phyloP scores from a whole-genome alignment of 2,797 vertebrate genomes.

The Sciurus carolinensis region DNA sequence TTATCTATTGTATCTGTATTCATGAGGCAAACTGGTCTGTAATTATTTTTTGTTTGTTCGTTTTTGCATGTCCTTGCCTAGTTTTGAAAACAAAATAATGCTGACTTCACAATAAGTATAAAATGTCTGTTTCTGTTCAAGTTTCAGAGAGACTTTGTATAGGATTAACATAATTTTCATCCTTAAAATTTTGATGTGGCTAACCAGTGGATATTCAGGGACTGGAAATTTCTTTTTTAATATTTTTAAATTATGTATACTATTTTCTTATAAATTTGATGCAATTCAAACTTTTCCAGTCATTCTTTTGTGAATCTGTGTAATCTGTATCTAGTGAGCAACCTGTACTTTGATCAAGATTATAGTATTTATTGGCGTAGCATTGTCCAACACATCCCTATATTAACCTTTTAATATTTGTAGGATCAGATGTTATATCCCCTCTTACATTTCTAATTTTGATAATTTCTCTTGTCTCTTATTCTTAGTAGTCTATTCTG shows the following conservation, averaged over 20 bases:
- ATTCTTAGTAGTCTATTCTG: neutral
- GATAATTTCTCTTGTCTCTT: neutral
- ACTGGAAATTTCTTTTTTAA: neutral
- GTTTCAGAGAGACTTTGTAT: neutral
- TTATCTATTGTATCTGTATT: neutral
- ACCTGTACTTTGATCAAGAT: neutral
- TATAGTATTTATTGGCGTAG: neutral
- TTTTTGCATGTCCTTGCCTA: neutral
- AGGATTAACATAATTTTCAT: neutral
- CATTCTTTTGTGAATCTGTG: neutral
- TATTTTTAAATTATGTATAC: neutral
- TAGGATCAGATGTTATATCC: neutral
- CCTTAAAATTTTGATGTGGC: neutral
- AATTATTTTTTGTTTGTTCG: neutral
- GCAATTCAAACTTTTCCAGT: neutral
- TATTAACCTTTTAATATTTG: neutral
- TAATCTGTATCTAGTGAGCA: neutral
- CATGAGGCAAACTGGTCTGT: neutral
- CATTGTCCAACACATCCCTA: neutral
- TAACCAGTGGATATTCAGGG: neutral
- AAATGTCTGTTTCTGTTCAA: neutral
- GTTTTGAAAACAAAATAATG: neutral
- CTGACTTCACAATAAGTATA: neutral
- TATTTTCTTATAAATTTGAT: conserved; percentile 4
- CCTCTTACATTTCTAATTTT: conserved; percentile 23